A percentile compares a stretch with the other conserved stretches of the same genome.
phyloP scores from a whole-genome alignment of 2,888 invertebrate genomes.

The Orchesella flavescens region DNA sequence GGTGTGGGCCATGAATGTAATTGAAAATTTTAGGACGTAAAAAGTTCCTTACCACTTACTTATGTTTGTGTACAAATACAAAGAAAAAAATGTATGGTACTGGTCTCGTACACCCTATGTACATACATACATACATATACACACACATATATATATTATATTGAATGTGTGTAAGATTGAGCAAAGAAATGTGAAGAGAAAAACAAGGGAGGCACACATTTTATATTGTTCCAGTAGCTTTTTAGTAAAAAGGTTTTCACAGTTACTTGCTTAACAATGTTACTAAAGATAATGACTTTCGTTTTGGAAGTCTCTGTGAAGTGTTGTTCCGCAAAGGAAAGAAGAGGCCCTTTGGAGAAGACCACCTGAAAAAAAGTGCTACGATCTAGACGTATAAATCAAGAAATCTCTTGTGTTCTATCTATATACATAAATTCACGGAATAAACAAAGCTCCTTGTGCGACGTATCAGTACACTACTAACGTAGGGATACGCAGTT shows the following conservation, averaged over 20 bases:
- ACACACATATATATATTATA: too few relatives aligned
- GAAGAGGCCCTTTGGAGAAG: slow-evolving; percentile 60
- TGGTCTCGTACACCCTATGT: background rate
- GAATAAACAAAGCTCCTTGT: slow-evolving; percentile 30
- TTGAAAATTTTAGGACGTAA: too few relatives aligned
- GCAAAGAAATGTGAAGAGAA: slow-evolving; percentile 23
- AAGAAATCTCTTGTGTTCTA: slow-evolving; percentile 64
- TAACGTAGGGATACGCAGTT: background rate
- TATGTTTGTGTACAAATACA: background rate
- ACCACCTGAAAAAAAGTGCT: slow-evolving; percentile 72
- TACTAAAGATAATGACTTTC: slow-evolving; percentile 69
- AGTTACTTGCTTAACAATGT: slow-evolving; percentile 69
- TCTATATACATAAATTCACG: slow-evolving; percentile 63
- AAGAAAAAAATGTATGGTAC: background rate
- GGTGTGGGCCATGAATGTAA: too few relatives aligned
- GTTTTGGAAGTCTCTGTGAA: slow-evolving; percentile 68
- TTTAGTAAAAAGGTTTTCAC: slow-evolving; percentile 66
- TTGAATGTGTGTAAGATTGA: slow-evolving; percentile 20
- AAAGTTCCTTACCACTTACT: too few relatives aligned
- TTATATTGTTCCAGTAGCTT: slow-evolving; percentile 63
- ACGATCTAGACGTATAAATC: slow-evolving; percentile 72
- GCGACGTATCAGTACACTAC: background rate
- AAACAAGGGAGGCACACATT: slow-evolving; percentile 62
- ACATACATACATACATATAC: too few relatives aligned
- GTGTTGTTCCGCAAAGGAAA: slow-evolving; percentile 67